Percentiles rank a stretch among this genome's conserved stretches.
These are phyloP conservation scores for Vollenhovia emeryi DNA, from an alignment of 1,140 invertebrate genomes.

Conservation along the genomic window DNA sequence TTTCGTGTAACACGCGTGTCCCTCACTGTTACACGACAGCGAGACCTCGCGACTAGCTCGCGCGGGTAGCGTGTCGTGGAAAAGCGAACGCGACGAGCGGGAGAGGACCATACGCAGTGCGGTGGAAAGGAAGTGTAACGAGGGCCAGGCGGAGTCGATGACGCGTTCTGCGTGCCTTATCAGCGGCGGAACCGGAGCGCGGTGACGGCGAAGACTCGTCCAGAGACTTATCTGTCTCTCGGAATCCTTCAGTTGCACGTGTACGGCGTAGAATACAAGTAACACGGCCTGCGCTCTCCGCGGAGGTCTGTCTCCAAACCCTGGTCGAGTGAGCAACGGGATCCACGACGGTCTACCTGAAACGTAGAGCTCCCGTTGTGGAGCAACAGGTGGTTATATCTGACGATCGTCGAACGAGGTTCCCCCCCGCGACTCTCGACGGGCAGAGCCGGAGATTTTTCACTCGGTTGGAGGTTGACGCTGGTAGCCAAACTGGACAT, in stretches of 20 bases:
- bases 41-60: background rate
- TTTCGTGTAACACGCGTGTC: conserved; percentile 66
- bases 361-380: conserved; percentile 3
- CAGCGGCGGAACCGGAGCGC: conserved; percentile 50
- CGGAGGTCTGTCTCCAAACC: background rate
- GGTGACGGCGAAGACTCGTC: conserved; percentile 52
- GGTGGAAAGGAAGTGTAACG: conserved; percentile 41
- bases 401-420: background rate
- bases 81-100: background rate
- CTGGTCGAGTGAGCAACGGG: background rate
- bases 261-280: conserved; percentile 56
- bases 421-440: background rate
- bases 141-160: conserved; percentile 61
- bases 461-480: background rate
- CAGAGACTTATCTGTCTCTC: conserved; percentile 50
- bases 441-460: background rate
- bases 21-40: background rate
- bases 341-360: background rate
- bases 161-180: conserved; percentile 75
- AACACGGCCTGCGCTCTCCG: background rate
- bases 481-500: conserved; percentile 81
- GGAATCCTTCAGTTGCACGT: conserved; percentile 65
- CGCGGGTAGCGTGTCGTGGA: background rate
- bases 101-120: background rate
- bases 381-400: conserved; percentile 55